Evolutionary conservation across 2,113 vertebrate genomes (phyloP).

Genomic region (Euleptes europaea): DNA sequence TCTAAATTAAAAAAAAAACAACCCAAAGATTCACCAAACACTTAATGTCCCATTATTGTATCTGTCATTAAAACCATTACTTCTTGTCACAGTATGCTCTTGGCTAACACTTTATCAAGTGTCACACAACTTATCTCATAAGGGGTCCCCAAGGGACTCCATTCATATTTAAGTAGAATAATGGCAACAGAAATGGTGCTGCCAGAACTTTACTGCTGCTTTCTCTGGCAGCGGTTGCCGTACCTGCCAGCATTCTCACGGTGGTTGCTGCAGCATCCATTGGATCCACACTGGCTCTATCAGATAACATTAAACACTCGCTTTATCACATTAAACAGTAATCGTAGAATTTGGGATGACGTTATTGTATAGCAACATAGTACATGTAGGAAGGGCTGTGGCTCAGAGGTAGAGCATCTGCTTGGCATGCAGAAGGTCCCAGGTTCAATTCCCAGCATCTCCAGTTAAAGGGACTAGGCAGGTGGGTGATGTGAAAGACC

Average conservation of each 20-base stretch:
- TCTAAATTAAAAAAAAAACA: not conserved
- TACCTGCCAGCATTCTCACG: not conserved
- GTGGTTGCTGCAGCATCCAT: not conserved
- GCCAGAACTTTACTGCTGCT: no score
- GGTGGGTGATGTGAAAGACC: no score
- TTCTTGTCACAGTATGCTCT: not conserved
- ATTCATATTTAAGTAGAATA: not conserved
- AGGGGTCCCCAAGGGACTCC: no score
- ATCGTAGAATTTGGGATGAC: not conserved
- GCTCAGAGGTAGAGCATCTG: no score
- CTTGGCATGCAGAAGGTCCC: no score
- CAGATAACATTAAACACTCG: not conserved
- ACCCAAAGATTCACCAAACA: not conserved
- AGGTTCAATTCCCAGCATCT: no score
- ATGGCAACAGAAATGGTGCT: not conserved
- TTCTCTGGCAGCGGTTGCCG: not conserved
- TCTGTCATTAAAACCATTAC: not conserved
- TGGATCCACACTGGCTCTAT: not conserved
- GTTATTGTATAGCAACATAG: no score
- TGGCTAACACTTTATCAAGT: not conserved
- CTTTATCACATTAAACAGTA: not conserved
- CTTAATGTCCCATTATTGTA: not conserved
- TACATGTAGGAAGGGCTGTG: no score
- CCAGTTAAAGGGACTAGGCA: no score
- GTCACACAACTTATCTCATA: not conserved